phyloP scores from a whole-genome alignment of 2,888 invertebrate species.

The Drosophila vallismaia region DNA sequence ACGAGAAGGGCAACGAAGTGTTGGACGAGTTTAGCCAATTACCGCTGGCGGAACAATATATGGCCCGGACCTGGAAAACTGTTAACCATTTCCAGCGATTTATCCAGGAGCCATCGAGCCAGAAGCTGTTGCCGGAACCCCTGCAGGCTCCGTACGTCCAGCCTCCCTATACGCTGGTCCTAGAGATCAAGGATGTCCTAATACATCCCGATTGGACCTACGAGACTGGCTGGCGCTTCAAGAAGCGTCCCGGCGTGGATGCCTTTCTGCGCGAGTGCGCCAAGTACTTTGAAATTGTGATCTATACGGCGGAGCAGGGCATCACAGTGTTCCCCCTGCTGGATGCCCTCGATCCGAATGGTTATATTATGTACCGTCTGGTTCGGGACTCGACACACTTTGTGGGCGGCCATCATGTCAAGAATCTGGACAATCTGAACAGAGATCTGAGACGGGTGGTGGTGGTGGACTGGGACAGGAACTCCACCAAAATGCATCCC shows the following conservation, averaged over 20 bases:
- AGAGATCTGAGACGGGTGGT: conserved; percentile 94
- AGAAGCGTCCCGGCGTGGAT: conserved; percentile 98
- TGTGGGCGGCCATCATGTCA: conserved; percentile 96
- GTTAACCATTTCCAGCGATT: conserved; percentile 90
- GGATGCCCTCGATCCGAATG: conserved; percentile 96
- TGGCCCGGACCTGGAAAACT: conserved; percentile 88
- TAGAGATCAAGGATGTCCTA: conserved; percentile 97
- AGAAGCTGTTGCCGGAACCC: conserved; percentile 96
- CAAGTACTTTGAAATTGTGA: conserved; percentile 96
- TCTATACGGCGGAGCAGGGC: conserved; percentile 97
- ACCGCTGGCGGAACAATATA: conserved; percentile 88
- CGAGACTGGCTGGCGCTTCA: conserved; percentile 98
- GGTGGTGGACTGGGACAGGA: conserved; percentile 96
- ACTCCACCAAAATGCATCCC: conserved; percentile 93
- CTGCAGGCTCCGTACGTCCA: conserved; percentile 95
- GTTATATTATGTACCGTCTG: conserved; percentile 94
- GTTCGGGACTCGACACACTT: conserved; percentile 98
- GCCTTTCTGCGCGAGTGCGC: conserved; percentile 95
- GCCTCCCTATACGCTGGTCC: conserved; percentile 96
- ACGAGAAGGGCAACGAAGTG: conserved; percentile 89
- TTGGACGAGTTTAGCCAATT: conserved; percentile 89
- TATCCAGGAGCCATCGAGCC: conserved; percentile 96
- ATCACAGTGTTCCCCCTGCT: conserved; percentile 97
- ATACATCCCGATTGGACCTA: conserved; percentile 99
- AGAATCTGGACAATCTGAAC: conserved; percentile 93